A percentile compares a stretch with the other conserved stretches of the same genome.
These are phyloP conservation scores for Cactoblastis cactorum DNA, from an alignment of 2,888 invertebrate genomes.

Conservation along the genomic window DNA sequence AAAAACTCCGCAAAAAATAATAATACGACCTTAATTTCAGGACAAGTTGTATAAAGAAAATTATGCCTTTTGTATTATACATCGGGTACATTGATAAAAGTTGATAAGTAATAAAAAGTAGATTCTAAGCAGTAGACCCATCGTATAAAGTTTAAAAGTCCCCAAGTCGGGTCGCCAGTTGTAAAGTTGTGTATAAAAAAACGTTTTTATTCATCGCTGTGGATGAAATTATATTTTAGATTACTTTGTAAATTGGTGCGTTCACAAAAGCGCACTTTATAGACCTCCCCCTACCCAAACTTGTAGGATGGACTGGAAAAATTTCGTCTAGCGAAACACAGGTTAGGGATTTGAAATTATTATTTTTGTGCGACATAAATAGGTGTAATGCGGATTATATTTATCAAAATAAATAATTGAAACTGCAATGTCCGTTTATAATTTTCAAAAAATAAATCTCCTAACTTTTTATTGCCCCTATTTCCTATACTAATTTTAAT, in stretches of 20 bases:
- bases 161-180: background rate
- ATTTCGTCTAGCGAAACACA: no score
- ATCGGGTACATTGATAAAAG: background rate
- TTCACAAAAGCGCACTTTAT: background rate
- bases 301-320: no score
- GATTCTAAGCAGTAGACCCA: background rate
- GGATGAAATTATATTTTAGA: constrained; percentile 1
- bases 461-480: no score
- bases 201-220: background rate
- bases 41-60: background rate
- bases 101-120: background rate
- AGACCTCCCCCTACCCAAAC: no score
- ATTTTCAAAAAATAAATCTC: no score
- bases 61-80: background rate
- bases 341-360: no score
- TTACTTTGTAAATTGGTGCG: background rate
- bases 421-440: no score
- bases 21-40: background rate
- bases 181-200: constrained; percentile 1
- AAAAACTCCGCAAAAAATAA: no score
- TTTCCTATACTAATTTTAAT: no score
- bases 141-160: background rate
- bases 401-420: no score
- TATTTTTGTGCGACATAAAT: no score
- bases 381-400: no score